Evolutionary conservation across 2,113 vertebrate genomes (phyloP).

Genomic region (Ahaetulla prasina): DNA sequence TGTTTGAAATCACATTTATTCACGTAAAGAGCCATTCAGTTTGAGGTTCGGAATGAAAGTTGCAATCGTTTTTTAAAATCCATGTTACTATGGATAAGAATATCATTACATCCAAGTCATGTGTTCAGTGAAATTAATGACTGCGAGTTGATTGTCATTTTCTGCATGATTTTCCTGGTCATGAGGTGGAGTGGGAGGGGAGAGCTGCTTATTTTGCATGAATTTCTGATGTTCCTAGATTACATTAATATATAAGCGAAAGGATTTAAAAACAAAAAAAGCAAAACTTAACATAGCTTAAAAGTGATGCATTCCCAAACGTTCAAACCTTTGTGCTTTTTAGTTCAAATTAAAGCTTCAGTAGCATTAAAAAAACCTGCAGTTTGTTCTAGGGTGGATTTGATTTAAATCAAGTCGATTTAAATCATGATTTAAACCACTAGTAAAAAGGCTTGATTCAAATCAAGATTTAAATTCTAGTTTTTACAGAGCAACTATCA

Average conservation of each 20-base stretch:
- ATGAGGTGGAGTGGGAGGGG: neutral
- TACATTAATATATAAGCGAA: neutral
- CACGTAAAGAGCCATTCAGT: neutral
- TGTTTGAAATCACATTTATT: neutral
- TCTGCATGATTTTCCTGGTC: neutral
- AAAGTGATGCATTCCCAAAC: neutral
- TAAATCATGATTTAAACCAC: too few relatives aligned
- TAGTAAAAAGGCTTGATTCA: too few relatives aligned
- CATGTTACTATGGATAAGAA: neutral
- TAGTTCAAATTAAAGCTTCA: neutral
- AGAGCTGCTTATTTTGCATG: neutral
- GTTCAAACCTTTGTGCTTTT: neutral
- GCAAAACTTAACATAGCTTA: neutral
- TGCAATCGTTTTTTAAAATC: neutral
- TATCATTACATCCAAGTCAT: neutral
- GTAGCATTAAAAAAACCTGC: neutral
- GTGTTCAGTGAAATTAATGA: neutral
- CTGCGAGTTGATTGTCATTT: neutral
- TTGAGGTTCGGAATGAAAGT: neutral
- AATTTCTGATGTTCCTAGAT: neutral
- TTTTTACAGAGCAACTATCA: too few relatives aligned
- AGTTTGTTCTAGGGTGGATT: neutral
- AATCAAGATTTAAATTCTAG: too few relatives aligned
- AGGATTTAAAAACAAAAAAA: neutral
- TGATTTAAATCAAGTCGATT: too few relatives aligned